Conservation (phyloP, 1,140 invertebrate genomes). For the Neotoxoptera formosana region DNA sequence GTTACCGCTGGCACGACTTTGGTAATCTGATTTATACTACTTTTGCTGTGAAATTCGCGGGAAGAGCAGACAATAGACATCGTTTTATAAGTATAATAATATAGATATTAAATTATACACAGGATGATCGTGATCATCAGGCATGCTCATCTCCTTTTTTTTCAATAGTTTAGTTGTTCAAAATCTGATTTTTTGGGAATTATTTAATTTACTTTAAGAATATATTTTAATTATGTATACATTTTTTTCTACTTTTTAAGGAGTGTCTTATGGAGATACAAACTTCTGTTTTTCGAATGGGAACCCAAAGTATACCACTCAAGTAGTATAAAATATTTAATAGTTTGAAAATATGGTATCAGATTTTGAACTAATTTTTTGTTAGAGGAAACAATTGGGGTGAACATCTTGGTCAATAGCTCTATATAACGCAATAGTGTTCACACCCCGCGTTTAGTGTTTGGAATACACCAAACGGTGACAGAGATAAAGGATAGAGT, state of each 20-base stretch:
- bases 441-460: not conserved
- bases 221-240: no score
- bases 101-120: not conserved
- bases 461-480: not conserved
- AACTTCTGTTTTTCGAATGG: not conserved
- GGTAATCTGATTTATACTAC: not conserved
- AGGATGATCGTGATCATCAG: not conserved
- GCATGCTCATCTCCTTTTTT: not conserved
- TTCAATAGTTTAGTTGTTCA: not conserved
- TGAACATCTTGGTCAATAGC: not conserved
- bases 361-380: no score
- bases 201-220: not conserved
- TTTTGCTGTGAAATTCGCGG: not conserved
- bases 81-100: not conserved
- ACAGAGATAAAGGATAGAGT: not conserved
- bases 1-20: no score
- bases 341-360: not conserved
- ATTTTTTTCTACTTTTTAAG: no score
- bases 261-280: not conserved
- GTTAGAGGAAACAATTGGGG: no score
- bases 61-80: not conserved
- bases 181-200: not conserved
- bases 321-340: not conserved
- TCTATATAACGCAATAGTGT: not conserved
- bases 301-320: not conserved